phyloP scores from a whole-genome alignment of 2,888 invertebrate genomes.

The Plebejus melissa region DNA sequence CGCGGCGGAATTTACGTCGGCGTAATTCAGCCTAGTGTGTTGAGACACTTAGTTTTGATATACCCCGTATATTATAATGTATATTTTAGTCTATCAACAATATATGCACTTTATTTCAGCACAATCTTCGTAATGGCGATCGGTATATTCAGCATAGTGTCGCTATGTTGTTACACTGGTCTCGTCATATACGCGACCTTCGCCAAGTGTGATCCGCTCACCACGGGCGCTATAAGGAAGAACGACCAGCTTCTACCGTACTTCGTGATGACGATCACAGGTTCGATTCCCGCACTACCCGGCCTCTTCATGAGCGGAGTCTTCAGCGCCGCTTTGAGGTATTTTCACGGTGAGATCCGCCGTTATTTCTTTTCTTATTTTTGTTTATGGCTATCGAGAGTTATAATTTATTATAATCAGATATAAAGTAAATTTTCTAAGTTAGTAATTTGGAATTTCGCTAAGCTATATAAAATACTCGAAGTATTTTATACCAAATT shows the following conservation, averaged over 20 bases:
- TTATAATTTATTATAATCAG: too few relatives aligned
- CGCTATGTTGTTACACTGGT: constrained; percentile 90
- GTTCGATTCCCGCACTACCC: constrained; percentile 86
- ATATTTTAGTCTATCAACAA: neutral
- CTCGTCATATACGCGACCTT: constrained; percentile 92
- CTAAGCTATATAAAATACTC: too few relatives aligned
- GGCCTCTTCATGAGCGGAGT: constrained; percentile 92
- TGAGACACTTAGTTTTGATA: too few relatives aligned
- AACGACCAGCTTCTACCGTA: constrained; percentile 88
- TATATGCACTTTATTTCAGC: constrained; percentile 60
- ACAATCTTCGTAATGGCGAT: constrained; percentile 86
- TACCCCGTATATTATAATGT: too few relatives aligned
- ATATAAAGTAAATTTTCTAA: too few relatives aligned
- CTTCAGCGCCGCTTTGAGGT: constrained; percentile 93
- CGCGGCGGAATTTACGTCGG: too few relatives aligned
- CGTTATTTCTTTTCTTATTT: neutral
- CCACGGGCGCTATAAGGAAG: constrained; percentile 83
- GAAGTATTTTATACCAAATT: too few relatives aligned
- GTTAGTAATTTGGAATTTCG: too few relatives aligned
- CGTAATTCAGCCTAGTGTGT: too few relatives aligned
- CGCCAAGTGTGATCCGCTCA: constrained; percentile 90
- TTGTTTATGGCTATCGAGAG: too few relatives aligned
- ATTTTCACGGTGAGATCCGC: constrained; percentile 37
- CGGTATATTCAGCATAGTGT: constrained; percentile 86
- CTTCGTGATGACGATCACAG: constrained; percentile 89